Percentiles rank a stretch among this genome's conserved stretches.
These are phyloP conservation scores for Drosophila arizonae DNA, from an alignment of 1,140 invertebrate species.

Conservation along the genomic window DNA sequence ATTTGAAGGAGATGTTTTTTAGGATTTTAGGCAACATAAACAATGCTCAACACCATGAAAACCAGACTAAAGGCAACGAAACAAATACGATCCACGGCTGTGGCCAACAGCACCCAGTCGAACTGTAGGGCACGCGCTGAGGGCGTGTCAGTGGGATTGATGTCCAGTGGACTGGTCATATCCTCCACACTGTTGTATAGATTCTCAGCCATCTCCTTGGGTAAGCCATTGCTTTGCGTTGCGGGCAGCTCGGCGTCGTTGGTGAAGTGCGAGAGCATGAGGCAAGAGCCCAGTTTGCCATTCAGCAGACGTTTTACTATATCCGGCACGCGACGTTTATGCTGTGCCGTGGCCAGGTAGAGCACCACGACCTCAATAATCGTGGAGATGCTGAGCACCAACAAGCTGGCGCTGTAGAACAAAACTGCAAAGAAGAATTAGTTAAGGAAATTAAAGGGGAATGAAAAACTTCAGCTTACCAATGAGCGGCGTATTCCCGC, in stretches of 20 bases:
- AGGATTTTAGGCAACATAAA: constrained; percentile 82
- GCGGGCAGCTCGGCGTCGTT: constrained; percentile 41
- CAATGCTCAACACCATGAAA: constrained; percentile 83
- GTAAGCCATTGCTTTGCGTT: constrained; percentile 38
- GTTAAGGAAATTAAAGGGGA: not conserved
- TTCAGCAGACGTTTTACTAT: constrained; percentile 84
- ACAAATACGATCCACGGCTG: constrained; percentile 85
- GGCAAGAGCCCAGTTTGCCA: constrained; percentile 84
- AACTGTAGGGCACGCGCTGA: constrained; percentile 83
- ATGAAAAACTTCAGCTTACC: constrained; percentile 82
- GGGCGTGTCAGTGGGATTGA: constrained; percentile 80
- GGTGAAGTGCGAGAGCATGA: constrained; percentile 83
- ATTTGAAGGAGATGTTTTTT: too few species aligned
- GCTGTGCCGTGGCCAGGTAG: constrained; percentile 84
- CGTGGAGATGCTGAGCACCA: constrained; percentile 86
- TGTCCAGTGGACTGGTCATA: constrained; percentile 65
- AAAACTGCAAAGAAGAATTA: constrained; percentile 64
- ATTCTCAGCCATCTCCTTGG: constrained; percentile 72
- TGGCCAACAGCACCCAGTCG: constrained; percentile 86
- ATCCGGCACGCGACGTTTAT: constrained; percentile 84
- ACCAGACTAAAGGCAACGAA: constrained; percentile 85
- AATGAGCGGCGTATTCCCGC: constrained; percentile 86
- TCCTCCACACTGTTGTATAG: constrained; percentile 78
- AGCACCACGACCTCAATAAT: constrained; percentile 87
- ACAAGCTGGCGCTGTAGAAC: constrained; percentile 85